Evolutionary conservation across 53 echinoderm and acorn worm species (phyloP).

Genomic region (Actinopyga echinites): DNA sequence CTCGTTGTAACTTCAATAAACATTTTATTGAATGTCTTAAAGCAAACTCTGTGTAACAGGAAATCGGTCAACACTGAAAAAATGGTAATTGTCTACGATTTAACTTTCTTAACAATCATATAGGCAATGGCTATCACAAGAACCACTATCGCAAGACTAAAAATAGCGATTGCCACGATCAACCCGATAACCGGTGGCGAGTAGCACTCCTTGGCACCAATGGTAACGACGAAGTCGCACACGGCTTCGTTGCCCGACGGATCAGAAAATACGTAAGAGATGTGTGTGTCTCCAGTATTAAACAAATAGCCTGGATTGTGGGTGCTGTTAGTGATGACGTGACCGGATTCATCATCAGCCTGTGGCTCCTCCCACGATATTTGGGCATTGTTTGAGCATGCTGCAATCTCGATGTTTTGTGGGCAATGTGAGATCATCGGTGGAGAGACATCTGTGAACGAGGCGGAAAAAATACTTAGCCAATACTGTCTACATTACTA

Average conservation of each 20-base stretch:
- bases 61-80: no score
- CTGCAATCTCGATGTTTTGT: not conserved
- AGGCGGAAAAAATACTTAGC: not conserved
- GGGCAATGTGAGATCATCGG: conserved; percentile 1
- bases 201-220: not conserved
- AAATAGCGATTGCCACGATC: not conserved
- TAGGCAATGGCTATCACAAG: not conserved
- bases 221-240: conserved; percentile 63
- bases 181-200: not conserved
- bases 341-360: conserved; percentile 75
- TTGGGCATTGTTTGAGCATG: not conserved
- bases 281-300: conserved; percentile 62
- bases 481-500: not conserved
- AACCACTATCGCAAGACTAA: not conserved
- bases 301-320: conserved; percentile 62
- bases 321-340: conserved; percentile 44
- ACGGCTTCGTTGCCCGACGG: conserved; percentile 68
- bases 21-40: no score
- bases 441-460: not conserved
- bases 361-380: conserved; percentile 78
- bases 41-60: no score
- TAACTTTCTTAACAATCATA: no score
- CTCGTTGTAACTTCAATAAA: no score
- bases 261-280: conserved; percentile 81
- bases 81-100: no score